phyloP scores from a whole-genome alignment of 2,113 vertebrate genomes.

The Sorex fumeus region DNA sequence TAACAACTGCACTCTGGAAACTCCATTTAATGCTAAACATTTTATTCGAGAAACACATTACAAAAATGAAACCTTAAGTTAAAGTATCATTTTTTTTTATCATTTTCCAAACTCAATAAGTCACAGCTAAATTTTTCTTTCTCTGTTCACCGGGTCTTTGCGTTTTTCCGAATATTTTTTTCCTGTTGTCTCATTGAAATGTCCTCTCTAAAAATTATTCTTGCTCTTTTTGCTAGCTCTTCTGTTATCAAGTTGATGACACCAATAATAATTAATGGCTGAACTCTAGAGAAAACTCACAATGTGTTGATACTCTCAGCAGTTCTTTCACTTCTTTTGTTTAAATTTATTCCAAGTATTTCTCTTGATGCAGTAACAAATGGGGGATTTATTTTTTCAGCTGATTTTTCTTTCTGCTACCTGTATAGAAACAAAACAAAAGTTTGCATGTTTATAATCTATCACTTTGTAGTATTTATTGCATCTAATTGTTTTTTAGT shows the following conservation, averaged over 20 bases:
- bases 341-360: not conserved
- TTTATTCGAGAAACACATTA: conserved; percentile 12
- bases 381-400: not conserved
- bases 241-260: not conserved
- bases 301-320: not conserved
- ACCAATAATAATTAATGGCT: not conserved
- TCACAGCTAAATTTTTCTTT: not conserved
- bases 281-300: not conserved
- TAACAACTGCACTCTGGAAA: too few species aligned
- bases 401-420: not conserved
- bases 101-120: not conserved
- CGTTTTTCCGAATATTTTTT: not conserved
- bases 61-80: not conserved
- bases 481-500: not conserved
- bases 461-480: not conserved
- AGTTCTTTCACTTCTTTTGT: not conserved
- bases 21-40: too few species aligned
- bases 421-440: not conserved
- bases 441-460: not conserved
- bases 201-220: not conserved
- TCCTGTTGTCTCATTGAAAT: not conserved
- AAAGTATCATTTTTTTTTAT: not conserved
- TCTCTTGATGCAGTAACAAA: not conserved
- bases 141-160: not conserved
- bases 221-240: not conserved